phyloP scores from a whole-genome alignment of 2,113 vertebrate species.

The Megaceryle torquata region DNA sequence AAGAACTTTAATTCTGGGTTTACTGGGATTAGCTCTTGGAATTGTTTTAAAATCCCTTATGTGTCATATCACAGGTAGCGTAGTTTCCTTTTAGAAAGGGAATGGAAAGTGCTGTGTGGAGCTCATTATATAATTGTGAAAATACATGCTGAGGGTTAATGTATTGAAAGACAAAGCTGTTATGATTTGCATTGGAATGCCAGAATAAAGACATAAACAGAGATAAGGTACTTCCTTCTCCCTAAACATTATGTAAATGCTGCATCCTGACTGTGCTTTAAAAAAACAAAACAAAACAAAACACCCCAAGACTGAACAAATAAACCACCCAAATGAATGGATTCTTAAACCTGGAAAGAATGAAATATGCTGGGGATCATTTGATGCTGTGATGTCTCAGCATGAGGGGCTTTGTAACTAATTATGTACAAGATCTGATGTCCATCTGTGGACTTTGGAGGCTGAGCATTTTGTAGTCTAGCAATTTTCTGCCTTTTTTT shows the following conservation, averaged over 20 bases:
- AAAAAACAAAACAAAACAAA: background rate
- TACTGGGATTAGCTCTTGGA: constrained; percentile 80
- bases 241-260: background rate
- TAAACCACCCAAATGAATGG: background rate
- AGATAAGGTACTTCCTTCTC: background rate
- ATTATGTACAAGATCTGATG: constrained; percentile 67
- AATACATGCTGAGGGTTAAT: constrained; percentile 63
- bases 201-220: constrained; percentile 51
- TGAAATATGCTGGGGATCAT: background rate
- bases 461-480: constrained; percentile 15
- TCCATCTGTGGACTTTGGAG: constrained; percentile 27
- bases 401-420: constrained; percentile 23
- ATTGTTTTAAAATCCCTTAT: constrained; percentile 81
- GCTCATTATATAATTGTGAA: constrained; percentile 69
- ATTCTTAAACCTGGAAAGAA: constrained; percentile 7
- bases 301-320: background rate
- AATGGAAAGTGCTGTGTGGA: constrained; percentile 6
- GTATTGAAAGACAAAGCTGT: constrained; percentile 57
- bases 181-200: constrained; percentile 34
- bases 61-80: constrained; percentile 69
- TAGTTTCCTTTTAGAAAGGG: constrained; percentile 36
- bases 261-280: background rate
- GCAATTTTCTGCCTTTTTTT: constrained; percentile 38
- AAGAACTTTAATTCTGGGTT: constrained; percentile 85
- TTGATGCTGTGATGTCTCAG: background rate